Percentiles rank a stretch among this genome's conserved stretches.
phyloP scores from a whole-genome alignment of 2,113 vertebrate genomes.

The Columba janthina region DNA sequence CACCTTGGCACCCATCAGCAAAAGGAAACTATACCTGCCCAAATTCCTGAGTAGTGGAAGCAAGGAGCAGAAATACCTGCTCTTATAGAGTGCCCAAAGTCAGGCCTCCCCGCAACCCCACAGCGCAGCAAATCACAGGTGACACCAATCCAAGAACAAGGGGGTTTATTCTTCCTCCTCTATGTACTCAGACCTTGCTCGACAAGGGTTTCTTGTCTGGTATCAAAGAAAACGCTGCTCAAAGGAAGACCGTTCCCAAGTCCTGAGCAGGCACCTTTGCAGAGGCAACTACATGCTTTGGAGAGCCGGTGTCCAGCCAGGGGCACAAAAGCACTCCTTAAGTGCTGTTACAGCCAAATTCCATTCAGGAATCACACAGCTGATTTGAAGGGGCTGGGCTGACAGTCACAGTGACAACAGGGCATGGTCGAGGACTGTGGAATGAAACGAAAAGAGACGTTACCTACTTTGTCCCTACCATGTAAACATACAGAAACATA shows the following conservation, averaged over 20 bases:
- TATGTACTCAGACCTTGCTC: neutral
- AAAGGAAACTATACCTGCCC: neutral
- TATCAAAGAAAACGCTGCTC: neutral
- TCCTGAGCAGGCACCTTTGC: neutral
- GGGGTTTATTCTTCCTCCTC: neutral
- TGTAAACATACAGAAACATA: neutral
- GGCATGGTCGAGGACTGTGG: rapidly evolving
- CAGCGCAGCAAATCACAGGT: neutral
- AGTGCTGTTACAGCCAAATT: neutral
- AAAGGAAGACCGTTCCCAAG: neutral
- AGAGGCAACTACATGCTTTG: neutral
- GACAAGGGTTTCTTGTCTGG: rapidly evolving
- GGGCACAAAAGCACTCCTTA: neutral
- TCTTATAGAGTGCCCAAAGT: neutral
- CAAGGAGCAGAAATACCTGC: neutral
- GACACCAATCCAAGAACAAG: neutral
- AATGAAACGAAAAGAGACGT: neutral
- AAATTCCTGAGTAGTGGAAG: neutral
- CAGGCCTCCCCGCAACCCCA: neutral
- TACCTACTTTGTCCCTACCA: neutral
- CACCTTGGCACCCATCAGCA: neutral
- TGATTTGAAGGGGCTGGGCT: neutral
- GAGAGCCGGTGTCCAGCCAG: rapidly evolving
- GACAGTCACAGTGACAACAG: neutral
- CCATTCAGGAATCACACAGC: rapidly evolving